phyloP scores from a whole-genome alignment of 2,113 vertebrate genomes.

The Condylura cristata region DNA sequence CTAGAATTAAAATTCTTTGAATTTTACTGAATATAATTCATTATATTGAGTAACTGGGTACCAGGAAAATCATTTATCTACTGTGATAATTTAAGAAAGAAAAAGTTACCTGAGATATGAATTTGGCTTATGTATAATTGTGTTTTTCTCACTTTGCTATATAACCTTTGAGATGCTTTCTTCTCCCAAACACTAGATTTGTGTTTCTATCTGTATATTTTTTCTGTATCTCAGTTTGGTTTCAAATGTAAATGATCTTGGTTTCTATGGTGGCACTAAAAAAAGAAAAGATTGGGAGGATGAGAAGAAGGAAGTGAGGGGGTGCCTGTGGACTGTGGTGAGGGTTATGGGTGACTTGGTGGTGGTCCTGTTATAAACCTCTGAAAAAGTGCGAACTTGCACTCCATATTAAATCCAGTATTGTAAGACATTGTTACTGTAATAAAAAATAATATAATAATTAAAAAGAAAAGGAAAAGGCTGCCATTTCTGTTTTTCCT shows the following conservation, averaged over 20 bases:
- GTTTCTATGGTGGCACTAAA: not conserved
- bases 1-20: slow-evolving; percentile 48
- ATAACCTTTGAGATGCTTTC: slow-evolving; percentile 4
- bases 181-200: not conserved
- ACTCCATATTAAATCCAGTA: too few species aligned
- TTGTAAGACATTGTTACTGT: too few species aligned
- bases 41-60: not conserved
- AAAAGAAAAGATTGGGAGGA: not conserved
- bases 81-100: slow-evolving; percentile 31
- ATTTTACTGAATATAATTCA: slow-evolving; percentile 9
- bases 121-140: slow-evolving; percentile 33
- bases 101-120: not conserved
- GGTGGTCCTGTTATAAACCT: too few species aligned
- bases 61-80: slow-evolving; percentile 6
- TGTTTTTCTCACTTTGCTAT: slow-evolving; percentile 37
- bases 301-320: too few species aligned
- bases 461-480: not conserved
- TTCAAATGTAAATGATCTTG: slow-evolving; percentile 66
- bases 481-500: slow-evolving; percentile 37
- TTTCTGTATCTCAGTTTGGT: slow-evolving; percentile 26
- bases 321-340: too few species aligned
- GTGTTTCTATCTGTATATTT: slow-evolving; percentile 2
- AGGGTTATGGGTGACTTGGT: too few species aligned
- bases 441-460: too few species aligned
- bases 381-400: too few species aligned